These are phyloP conservation scores for Ophion ellenae DNA, from an alignment of 2,888 invertebrate genomes.

Conservation along the genomic window DNA sequence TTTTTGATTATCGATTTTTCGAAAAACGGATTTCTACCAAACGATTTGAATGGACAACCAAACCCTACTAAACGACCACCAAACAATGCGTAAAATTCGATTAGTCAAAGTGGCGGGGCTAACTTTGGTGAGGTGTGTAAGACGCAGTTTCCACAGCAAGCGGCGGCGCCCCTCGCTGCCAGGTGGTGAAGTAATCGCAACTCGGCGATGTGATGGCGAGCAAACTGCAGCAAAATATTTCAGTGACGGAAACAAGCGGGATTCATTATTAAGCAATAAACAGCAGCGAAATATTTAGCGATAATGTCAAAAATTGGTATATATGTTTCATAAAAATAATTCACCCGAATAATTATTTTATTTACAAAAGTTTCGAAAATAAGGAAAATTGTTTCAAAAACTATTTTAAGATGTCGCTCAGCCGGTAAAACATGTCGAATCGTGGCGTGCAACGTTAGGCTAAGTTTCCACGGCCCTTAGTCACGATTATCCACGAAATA, in stretches of 20 bases:
- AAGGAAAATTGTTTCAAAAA: background rate
- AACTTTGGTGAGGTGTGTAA: background rate
- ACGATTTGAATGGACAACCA: no score
- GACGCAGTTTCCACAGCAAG: constrained; percentile 14
- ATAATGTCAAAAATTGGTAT: background rate
- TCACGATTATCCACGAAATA: background rate
- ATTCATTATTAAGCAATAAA: background rate
- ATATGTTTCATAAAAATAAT: no score
- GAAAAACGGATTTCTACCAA: no score
- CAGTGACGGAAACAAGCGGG: background rate
- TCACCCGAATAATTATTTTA: background rate
- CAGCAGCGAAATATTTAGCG: background rate
- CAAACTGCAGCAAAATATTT: background rate
- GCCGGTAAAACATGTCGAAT: background rate
- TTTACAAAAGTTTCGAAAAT: background rate
- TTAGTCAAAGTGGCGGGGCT: background rate
- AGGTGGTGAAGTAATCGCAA: constrained; percentile 4
- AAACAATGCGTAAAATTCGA: no score
- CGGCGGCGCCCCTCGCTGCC: constrained; percentile 19
- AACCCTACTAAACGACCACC: no score
- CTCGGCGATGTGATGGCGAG: constrained; percentile 1
- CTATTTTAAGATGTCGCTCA: background rate
- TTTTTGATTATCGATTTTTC: no score
- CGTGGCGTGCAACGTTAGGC: background rate
- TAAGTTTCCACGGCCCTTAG: background rate